phyloP scores from a whole-genome alignment of 1,140 invertebrate species.

The fruit fly (Drosophila melanogaster) region DNA sequence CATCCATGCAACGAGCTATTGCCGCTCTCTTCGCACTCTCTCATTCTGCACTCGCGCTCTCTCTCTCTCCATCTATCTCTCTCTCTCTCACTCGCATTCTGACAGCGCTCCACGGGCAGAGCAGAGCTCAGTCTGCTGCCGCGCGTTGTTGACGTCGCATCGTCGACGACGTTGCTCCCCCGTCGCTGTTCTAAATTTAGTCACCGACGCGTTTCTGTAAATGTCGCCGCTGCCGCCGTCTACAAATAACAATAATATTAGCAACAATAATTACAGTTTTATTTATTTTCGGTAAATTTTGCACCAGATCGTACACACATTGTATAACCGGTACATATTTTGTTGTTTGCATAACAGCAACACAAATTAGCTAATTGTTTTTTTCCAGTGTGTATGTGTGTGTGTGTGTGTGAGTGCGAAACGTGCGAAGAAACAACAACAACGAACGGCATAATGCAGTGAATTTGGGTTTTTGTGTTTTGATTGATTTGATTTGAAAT shows the following conservation, averaged over 20 bases:
- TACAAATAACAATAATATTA: constrained; percentile 28
- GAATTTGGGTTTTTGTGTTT: constrained; percentile 39
- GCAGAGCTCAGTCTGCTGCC: constrained; percentile 59
- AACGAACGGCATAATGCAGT: constrained; percentile 39
- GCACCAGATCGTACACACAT: constrained; percentile 37
- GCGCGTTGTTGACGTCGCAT: constrained; percentile 60
- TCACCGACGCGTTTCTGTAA: constrained; percentile 56
- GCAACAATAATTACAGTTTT: constrained; percentile 49
- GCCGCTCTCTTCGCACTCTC: constrained; percentile 40
- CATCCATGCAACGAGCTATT: constrained; percentile 49
- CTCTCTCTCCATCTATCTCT: not conserved
- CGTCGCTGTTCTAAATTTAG: constrained; percentile 69
- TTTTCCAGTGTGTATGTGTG: constrained; percentile 13
- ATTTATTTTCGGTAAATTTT: constrained; percentile 65
- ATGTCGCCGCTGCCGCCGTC: constrained; percentile 50
- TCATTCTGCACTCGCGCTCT: constrained; percentile 1
- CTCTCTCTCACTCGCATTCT: constrained; percentile 10
- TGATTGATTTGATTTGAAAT: constrained; percentile 54
- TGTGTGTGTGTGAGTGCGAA: constrained; percentile 25
- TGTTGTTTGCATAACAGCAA: constrained; percentile 47
- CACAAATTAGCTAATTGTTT: constrained; percentile 40
- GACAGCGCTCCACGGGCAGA: constrained; percentile 11
- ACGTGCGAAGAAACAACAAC: constrained; percentile 47
- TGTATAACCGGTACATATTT: constrained; percentile 6
- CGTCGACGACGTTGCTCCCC: constrained; percentile 23